Evolutionary conservation across 2,888 invertebrate species (phyloP), one percentile per base, ranked within the genome.

Genomic region (Hypsopygia costalis): DNA sequence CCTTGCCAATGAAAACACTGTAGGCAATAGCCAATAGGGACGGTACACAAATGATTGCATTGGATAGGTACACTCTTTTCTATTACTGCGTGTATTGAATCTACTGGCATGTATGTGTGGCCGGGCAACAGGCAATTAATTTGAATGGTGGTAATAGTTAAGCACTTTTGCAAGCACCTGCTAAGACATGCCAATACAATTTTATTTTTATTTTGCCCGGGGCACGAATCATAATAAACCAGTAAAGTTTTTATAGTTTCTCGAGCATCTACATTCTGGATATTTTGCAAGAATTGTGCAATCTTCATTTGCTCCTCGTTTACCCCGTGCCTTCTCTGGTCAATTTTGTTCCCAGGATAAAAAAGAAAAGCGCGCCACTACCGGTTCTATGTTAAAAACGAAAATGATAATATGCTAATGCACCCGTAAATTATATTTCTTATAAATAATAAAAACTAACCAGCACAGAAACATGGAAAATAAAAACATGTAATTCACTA

Each of bases 71-170:
- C 36, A 6, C 21, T 21, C 6, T 38, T 38, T 32, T 38, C 37
- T 20, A 38, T 38, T 7, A 31, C 22, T 7, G 22, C 20, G 27
- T 38, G 37, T 8, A 38, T 31, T 9, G 11, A 30, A 21, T 38
- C 30, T 9, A 40, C 40, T 8, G 31, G 35, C 35, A 40, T 40
- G 16, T 35, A 40, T 11, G 34, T 40, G 22, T 35, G 35, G 10
- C 40, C 40, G 11, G 40, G 40, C 3, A 40, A 22, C 10, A 40
- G 22, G 12, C 22, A 40, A 25, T 31, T 31, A 30, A 36, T 36
- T 25, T 41, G 35, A 31, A 35, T 35, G 20, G 6, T 30, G 21
- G 20, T 20, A n/a, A 21, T 21, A 6, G 21, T 5, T 21, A 21
- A 5, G 21, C 21, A 21, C 21, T 21, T 21, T 21, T 21, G 21